A percentile compares a stretch with the other conserved stretches of the same genome.
phyloP scores from a whole-genome alignment of 2,797 vertebrate genomes.

The Discoglossus pictus region DNA sequence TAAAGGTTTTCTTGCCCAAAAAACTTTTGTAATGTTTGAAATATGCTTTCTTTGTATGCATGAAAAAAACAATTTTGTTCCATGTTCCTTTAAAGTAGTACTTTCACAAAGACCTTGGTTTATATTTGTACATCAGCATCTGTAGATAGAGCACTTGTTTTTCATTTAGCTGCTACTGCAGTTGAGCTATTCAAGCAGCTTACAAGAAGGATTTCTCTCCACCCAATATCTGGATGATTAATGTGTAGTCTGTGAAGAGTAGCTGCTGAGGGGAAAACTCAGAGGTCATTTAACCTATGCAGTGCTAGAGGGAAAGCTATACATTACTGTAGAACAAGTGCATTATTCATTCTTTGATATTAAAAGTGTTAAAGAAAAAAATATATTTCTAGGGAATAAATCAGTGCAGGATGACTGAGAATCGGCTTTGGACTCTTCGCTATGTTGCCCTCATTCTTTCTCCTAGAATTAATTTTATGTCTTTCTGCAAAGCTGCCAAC shows the following conservation, averaged over 20 bases:
- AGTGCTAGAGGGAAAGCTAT: not conserved
- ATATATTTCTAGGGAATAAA: slow-evolving; percentile 27
- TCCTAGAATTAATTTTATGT: slow-evolving; percentile 39
- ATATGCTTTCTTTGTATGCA: too few relatives aligned
- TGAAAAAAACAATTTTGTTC: too few relatives aligned
- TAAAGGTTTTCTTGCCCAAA: too few relatives aligned
- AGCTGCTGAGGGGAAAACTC: slow-evolving; percentile 8
- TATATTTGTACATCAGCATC: not conserved
- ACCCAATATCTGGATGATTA: slow-evolving; percentile 40
- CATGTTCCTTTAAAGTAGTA: too few relatives aligned
- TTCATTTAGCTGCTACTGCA: slow-evolving; percentile 14
- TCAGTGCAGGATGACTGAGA: slow-evolving; percentile 31
- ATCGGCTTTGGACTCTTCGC: not conserved
- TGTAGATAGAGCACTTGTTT: slow-evolving; percentile 4
- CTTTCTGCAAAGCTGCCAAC: slow-evolving; percentile 24
- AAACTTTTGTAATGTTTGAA: too few relatives aligned
- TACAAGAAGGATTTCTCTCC: slow-evolving; percentile 12
- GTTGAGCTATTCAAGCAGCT: slow-evolving; percentile 24
- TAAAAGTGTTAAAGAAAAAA: slow-evolving; percentile 23
- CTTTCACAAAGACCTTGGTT: too few relatives aligned
- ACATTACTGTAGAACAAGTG: not conserved
- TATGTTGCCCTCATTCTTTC: slow-evolving; percentile 28
- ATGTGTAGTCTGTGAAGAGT: slow-evolving; percentile 19
- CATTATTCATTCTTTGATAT: not conserved
- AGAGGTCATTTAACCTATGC: slow-evolving; percentile 14